Evolutionary conservation across 2,113 vertebrate species (phyloP).

Genomic region (Heterochromis multidens): DNA sequence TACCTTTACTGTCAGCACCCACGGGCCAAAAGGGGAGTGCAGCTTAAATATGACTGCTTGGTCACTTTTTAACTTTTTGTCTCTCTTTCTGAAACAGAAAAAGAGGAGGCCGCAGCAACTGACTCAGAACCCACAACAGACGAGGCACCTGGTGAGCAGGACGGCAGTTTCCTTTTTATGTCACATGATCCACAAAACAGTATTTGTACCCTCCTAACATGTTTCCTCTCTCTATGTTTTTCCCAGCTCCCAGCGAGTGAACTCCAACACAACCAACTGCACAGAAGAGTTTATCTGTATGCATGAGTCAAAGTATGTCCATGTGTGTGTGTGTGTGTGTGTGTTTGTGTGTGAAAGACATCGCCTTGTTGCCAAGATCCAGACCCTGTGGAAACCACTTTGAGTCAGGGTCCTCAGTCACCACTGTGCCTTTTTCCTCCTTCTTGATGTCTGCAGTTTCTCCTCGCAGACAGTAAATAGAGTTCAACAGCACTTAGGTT

Average conservation of each 20-base stretch:
- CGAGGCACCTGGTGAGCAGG: slow-evolving; percentile 40
- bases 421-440: slow-evolving; percentile 58
- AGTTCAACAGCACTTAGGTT: background rate
- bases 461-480: slow-evolving; percentile 18
- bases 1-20: background rate
- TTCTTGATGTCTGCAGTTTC: background rate
- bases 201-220: background rate
- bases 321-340: background rate
- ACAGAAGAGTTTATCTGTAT: slow-evolving; percentile 4
- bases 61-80: background rate
- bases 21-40: background rate
- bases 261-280: background rate
- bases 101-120: slow-evolving; percentile 3
- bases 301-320: slow-evolving; percentile 4
- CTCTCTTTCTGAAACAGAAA: background rate
- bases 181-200: background rate
- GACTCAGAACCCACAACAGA: slow-evolving; percentile 38
- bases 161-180: background rate
- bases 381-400: slow-evolving; percentile 40
- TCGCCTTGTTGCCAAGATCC: slow-evolving; percentile 72
- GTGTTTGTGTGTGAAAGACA: slow-evolving; percentile 8
- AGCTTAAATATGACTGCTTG: background rate
- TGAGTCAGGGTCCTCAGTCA: slow-evolving; percentile 39
- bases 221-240: background rate
- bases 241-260: slow-evolving; percentile 61